Evolutionary conservation across 2,797 vertebrate genomes (phyloP), one percentile per base, ranked within the genome.

Genomic region (Poeciliopsis presidionis): DNA sequence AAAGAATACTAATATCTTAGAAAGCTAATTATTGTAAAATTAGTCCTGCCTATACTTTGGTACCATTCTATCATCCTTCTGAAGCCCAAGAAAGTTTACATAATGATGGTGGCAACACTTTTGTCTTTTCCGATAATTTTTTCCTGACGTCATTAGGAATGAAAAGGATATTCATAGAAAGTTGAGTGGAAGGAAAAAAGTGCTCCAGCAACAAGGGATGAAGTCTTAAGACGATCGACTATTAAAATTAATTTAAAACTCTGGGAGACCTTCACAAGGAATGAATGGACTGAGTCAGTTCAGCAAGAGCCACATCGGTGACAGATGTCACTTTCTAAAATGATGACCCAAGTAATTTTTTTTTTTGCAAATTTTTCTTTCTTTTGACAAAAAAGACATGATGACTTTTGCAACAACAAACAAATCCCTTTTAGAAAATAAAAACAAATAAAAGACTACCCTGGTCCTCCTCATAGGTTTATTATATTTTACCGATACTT

Each of bases 391-490:
- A 51, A 22, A 22, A 51, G 2, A 51, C 7, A 2, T 22, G 2
- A 22, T 3, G 49, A 51, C 16, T 47, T 47, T 47, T 47, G 46
- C 5, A 47, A 47, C 14, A 5, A 18, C 14, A 47, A 47, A 47
- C 5, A 47, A 47, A 46, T 16, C 46, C 16, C 46, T 47, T 47
- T 18, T 47, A 47, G 14, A 47, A 47, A 47, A 46, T 1, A 46
- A 14, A 46, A 16, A 1, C 3, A 46, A 46, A 46, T 4, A 47
- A 47, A 18, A 47, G 14, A 47, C 73, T 55, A 73, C 70, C 78
- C 7, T 13, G 7, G 65, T 80, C 69, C 13, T 77, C 46, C 51
- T 76, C 13, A 45, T 49, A 72, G 30, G 78, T 47, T 53, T 71
- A 63, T 53, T 71, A 63, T 77, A 39, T 25, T 1, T 41, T 25